Percentiles rank a stretch among this genome's conserved stretches.
These are phyloP conservation scores for Gymnoscopelus microlampas DNA, from an alignment of 2,797 vertebrate species.

Conservation along the genomic window DNA sequence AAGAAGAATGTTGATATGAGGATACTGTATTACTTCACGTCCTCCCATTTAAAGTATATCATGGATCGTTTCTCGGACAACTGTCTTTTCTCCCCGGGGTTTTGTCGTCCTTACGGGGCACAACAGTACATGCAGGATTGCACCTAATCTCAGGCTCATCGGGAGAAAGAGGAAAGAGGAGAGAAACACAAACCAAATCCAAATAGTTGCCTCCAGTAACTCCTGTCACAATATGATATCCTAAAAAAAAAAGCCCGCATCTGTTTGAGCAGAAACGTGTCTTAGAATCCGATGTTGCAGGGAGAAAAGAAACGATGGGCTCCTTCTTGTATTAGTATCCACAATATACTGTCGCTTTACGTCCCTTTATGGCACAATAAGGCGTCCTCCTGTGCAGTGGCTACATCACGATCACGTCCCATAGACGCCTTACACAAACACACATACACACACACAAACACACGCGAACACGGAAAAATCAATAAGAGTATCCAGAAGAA, in stretches of 20 bases:
- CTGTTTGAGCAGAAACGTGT: conserved; percentile 36
- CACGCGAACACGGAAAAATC: not conserved
- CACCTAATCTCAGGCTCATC: conserved; percentile 32
- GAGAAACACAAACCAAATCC: conserved; percentile 37
- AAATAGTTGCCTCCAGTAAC: conserved; percentile 54
- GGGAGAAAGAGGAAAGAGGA: conserved; percentile 19
- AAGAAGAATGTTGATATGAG: conserved; percentile 23
- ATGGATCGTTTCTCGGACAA: conserved; percentile 50
- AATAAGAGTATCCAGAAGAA: conserved; percentile 62
- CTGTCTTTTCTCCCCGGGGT: conserved; percentile 56
- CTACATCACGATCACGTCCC: conserved; percentile 80
- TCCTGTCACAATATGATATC: conserved; percentile 52
- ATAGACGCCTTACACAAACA: conserved; percentile 37
- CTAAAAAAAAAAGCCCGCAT: conserved; percentile 30
- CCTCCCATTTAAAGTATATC: conserved; percentile 58
- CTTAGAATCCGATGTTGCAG: conserved; percentile 58
- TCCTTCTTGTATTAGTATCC: conserved; percentile 70
- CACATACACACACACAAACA: conserved; percentile 30
- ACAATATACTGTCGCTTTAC: conserved; percentile 65
- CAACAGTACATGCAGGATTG: not conserved
- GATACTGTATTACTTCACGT: conserved; percentile 35
- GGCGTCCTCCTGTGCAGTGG: conserved; percentile 67
- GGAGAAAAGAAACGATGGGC: conserved; percentile 42
- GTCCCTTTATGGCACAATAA: conserved; percentile 68
- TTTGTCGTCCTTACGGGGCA: conserved; percentile 47